Conservation (phyloP, 2,888 invertebrate species). For the Mamestra brassicae region DNA sequence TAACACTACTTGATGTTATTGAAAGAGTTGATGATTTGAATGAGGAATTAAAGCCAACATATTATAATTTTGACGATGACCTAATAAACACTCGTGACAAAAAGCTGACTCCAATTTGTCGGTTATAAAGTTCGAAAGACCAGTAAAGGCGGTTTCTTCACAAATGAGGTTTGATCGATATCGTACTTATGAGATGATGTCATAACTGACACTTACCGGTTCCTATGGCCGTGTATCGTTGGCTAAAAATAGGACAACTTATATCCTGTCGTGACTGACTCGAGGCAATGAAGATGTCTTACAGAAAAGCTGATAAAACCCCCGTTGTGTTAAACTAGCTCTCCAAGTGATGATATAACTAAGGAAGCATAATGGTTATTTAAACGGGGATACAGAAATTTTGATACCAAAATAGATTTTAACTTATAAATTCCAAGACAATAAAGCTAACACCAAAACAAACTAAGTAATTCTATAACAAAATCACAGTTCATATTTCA, state of each 20-base stretch:
- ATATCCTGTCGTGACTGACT: background rate
- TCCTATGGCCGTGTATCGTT: slow-evolving; percentile 3
- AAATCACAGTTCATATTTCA: slow-evolving; percentile 40
- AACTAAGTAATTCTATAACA: slow-evolving; percentile 37
- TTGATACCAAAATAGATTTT: slow-evolving; percentile 6
- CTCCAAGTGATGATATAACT: background rate
- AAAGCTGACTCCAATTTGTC: slow-evolving; percentile 9
- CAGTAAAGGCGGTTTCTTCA: slow-evolving; percentile 51
- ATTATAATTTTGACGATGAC: slow-evolving; percentile 3
- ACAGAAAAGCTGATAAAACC: background rate
- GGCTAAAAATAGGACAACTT: slow-evolving; percentile 15
- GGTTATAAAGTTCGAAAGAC: slow-evolving; percentile 43
- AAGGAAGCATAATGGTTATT: too few species aligned
- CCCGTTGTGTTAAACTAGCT: background rate
- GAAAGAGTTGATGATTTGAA: background rate
- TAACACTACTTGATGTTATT: background rate
- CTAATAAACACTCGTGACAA: slow-evolving; percentile 1
- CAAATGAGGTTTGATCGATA: slow-evolving; percentile 51
- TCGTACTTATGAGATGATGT: slow-evolving; percentile 44
- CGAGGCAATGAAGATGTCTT: background rate
- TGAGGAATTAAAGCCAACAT: background rate
- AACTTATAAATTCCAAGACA: slow-evolving; percentile 21
- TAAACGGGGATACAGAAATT: background rate
- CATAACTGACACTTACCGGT: slow-evolving; percentile 41
- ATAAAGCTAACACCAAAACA: slow-evolving; percentile 32